Percentiles rank a stretch among this genome's conserved stretches.
Evolutionary conservation across 2,113 vertebrate genomes (phyloP).

Genomic region (Corythornis cristatus): DNA sequence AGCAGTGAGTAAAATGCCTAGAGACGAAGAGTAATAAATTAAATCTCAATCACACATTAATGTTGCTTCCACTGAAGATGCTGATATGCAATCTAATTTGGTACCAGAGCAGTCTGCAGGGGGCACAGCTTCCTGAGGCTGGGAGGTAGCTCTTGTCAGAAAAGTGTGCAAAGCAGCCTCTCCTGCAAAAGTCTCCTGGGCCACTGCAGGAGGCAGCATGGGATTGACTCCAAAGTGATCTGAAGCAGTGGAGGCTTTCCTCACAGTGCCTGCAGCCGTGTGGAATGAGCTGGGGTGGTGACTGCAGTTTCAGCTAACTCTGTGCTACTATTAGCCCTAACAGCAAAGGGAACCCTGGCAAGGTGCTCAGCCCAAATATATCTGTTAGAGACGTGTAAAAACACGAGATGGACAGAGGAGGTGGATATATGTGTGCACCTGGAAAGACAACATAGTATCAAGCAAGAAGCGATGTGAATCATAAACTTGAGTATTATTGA

Average conservation of each 20-base stretch:
- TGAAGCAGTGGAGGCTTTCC: accelerated
- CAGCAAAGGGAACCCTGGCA: accelerated
- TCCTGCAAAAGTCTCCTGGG: background rate
- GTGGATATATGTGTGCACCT: background rate
- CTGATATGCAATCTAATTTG: background rate
- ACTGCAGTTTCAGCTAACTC: background rate
- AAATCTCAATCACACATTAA: background rate
- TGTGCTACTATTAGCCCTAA: background rate
- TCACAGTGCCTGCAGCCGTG: background rate
- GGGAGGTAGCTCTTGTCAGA: background rate
- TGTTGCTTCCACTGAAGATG: background rate
- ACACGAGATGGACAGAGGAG: accelerated
- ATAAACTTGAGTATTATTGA: background rate
- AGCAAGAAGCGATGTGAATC: background rate
- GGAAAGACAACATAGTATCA: background rate
- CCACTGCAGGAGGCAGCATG: background rate
- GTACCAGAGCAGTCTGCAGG: background rate
- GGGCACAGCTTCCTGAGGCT: background rate
- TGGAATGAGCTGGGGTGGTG: background rate
- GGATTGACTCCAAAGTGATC: background rate
- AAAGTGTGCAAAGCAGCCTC: background rate
- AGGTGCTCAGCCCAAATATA: background rate
- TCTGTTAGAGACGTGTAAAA: background rate
- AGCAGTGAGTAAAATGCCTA: background rate
- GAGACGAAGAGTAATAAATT: constrained; percentile 37